phyloP scores from a whole-genome alignment of 2,888 invertebrate species.

The Meiosimyza platycephala region DNA sequence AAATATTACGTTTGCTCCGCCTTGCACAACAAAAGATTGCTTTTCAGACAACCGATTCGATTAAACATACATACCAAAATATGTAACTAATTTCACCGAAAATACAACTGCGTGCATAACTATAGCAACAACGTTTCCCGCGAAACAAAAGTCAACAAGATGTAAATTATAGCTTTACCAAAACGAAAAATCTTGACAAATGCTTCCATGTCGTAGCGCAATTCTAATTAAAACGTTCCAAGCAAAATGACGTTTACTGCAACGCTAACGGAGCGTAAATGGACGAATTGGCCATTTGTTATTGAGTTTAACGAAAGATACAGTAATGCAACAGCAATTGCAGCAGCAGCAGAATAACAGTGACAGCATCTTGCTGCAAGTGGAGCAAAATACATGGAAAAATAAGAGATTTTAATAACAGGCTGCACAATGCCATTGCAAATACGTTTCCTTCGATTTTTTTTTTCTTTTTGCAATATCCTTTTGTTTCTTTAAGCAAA shows the following conservation, averaged over 20 bases:
- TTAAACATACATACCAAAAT: too few species aligned
- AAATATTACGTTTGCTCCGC: too few species aligned
- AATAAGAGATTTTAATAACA: background rate
- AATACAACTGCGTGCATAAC: too few species aligned
- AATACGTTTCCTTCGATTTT: background rate
- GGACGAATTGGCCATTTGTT: slow-evolving; percentile 4
- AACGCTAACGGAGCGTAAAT: background rate
- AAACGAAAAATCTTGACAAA: slow-evolving; percentile 5
- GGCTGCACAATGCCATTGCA: background rate
- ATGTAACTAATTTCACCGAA: too few species aligned
- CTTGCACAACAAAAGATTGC: too few species aligned
- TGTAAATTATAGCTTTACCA: too few species aligned
- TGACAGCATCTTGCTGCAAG: background rate
- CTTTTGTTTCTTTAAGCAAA: background rate
- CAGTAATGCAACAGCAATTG: background rate
- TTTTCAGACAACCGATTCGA: too few species aligned
- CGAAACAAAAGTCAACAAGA: too few species aligned
- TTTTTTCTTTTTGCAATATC: background rate
- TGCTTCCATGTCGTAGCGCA: slow-evolving; percentile 8
- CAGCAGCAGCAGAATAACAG: too few species aligned
- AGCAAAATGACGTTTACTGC: background rate
- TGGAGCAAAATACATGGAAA: background rate
- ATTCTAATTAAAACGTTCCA: slow-evolving; percentile 26
- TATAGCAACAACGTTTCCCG: too few species aligned
- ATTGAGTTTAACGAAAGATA: background rate